Evolutionary conservation across 2,797 vertebrate species (phyloP).

Genomic region (Benthosema pterotum): DNA sequence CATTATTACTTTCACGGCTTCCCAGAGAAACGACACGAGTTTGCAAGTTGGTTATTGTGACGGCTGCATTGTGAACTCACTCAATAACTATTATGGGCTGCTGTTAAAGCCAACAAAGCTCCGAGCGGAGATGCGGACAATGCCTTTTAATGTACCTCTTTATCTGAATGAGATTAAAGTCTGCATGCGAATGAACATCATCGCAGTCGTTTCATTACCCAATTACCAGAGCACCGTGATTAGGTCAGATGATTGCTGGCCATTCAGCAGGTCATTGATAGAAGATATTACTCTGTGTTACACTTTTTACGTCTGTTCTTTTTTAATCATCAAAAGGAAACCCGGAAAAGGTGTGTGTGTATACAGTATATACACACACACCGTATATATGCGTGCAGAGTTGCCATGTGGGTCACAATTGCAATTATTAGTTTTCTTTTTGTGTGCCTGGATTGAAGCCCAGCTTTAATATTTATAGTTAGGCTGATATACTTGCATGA

Average conservation of each 20-base stretch:
- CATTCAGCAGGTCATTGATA: background rate
- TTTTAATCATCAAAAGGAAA: background rate
- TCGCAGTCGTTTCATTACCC: background rate
- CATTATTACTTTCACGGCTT: conserved; percentile 70
- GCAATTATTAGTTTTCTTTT: no score
- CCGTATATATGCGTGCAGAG: no score
- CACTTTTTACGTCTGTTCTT: no score
- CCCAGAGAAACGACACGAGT: conserved; percentile 64
- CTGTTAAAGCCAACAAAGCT: conserved; percentile 54
- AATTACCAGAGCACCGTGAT: conserved; percentile 4
- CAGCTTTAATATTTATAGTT: conserved; percentile 29
- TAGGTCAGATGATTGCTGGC: background rate
- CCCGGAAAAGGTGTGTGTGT: no score
- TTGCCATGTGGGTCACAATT: no score
- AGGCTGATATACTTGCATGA: conserved; percentile 39
- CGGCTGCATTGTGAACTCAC: conserved; percentile 66
- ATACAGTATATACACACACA: no score
- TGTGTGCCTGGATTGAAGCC: conserved; percentile 8
- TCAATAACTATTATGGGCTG: conserved; percentile 58
- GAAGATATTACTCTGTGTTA: no score
- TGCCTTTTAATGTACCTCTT: conserved; percentile 39
- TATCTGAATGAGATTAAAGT: conserved; percentile 29
- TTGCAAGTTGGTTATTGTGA: conserved; percentile 61
- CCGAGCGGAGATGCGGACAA: conserved; percentile 16
- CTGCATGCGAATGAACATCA: conserved; percentile 5